These are phyloP conservation scores for Stylophora pistillata DNA, from an alignment of 64 coral and sea anemone species.

Conservation along the genomic window DNA sequence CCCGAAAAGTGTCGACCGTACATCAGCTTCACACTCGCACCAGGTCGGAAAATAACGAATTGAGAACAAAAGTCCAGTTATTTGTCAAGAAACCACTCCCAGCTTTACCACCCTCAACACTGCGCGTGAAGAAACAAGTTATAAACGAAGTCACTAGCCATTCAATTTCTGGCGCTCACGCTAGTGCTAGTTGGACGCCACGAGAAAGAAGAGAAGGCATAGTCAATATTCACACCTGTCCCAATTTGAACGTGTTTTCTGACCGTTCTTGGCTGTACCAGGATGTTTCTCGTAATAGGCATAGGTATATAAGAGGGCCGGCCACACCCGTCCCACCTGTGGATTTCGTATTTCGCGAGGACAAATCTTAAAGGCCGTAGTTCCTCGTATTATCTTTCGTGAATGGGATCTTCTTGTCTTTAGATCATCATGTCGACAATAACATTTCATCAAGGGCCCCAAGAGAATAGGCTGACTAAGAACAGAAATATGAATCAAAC, in stretches of 20 bases:
- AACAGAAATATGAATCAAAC: too few relatives aligned
- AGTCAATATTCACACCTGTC: conserved; percentile 29
- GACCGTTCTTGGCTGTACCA: conserved; percentile 37
- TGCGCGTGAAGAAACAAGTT: conserved; percentile 3
- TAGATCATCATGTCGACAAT: too few relatives aligned
- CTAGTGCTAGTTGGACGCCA: background rate
- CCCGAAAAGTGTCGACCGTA: conserved; percentile 6
- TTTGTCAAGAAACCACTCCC: conserved; percentile 25
- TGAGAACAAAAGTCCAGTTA: conserved; percentile 15
- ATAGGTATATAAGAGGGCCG: conserved; percentile 9
- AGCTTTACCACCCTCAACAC: conserved; percentile 1
- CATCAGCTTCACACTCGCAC: conserved; percentile 6
- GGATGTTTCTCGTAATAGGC: conserved; percentile 6
- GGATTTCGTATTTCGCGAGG: conserved; percentile 18
- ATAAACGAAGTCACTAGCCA: background rate
- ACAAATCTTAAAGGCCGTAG: background rate
- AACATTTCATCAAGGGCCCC: too few relatives aligned
- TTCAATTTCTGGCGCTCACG: background rate
- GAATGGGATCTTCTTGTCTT: too few relatives aligned
- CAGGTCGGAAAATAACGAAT: background rate
- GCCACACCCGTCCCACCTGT: conserved; percentile 22
- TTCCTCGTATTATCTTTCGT: too few relatives aligned
- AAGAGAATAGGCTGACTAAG: too few relatives aligned
- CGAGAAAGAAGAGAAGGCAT: conserved; percentile 2
- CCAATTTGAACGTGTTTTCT: background rate